A percentile compares a stretch with the other conserved stretches of the same genome.
phyloP scores from a whole-genome alignment of 2,113 vertebrate species.

The Erythrolamprus reginae region DNA sequence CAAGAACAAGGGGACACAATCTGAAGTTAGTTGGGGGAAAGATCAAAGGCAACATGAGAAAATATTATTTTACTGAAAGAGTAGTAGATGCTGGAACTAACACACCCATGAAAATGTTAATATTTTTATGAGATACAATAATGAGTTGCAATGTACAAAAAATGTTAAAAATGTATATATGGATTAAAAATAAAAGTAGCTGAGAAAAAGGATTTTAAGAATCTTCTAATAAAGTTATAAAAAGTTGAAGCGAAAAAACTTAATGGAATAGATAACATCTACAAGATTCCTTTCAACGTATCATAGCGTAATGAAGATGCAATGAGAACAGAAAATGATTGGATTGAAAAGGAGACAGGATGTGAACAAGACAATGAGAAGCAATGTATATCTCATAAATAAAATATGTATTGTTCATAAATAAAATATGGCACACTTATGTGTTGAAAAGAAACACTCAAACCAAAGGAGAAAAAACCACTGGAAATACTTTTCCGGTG shows the following conservation, averaged over 20 bases:
- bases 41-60: no score
- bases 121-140: neutral
- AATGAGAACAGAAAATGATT: conserved; percentile 13
- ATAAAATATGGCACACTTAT: conserved; percentile 52
- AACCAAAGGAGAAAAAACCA: conserved; percentile 53
- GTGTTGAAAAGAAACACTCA: conserved; percentile 60
- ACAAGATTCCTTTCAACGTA: neutral
- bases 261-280: neutral
- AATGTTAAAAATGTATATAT: conserved; percentile 31
- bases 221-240: neutral
- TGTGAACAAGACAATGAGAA: conserved; percentile 42
- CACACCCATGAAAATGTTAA: neutral
- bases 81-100: no score
- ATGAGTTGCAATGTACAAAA: conserved; percentile 9
- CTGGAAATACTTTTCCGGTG: conserved; percentile 58
- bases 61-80: no score
- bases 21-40: no score
- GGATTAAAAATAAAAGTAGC: conserved; percentile 29
- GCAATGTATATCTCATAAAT: conserved; percentile 47
- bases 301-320: conserved; percentile 5
- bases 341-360: conserved; percentile 36
- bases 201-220: conserved; percentile 18
- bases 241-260: conserved; percentile 31
- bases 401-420: conserved; percentile 57
- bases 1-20: no score